Percentiles rank a stretch among this genome's conserved stretches.
These are phyloP conservation scores for Ispidina lecontei DNA, from an alignment of 2,797 vertebrate genomes.

Conservation along the genomic window DNA sequence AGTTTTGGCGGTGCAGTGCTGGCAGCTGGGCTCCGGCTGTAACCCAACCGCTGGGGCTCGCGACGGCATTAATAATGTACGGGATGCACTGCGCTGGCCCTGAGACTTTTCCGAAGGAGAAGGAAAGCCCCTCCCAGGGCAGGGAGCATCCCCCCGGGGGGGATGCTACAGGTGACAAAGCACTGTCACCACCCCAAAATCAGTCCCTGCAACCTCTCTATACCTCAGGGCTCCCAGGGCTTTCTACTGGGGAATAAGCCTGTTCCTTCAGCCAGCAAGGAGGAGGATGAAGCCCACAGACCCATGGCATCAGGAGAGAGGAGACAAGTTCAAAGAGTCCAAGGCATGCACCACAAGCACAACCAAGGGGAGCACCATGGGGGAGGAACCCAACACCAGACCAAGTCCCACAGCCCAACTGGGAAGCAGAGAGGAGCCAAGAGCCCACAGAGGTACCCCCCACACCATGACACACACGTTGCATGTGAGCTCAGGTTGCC, in stretches of 20 bases:
- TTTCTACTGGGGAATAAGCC: not conserved
- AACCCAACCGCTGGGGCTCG: constrained; percentile 86
- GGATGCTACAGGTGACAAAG: fast-evolving
- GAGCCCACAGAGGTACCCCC: fast-evolving
- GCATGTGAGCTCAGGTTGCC: fast-evolving
- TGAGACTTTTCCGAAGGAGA: constrained; percentile 81
- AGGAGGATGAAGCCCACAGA: not conserved
- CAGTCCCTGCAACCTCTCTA: fast-evolving
- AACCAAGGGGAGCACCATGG: fast-evolving
- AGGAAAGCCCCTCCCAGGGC: not conserved
- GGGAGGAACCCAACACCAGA: not conserved
- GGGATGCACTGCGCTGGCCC: constrained; percentile 83
- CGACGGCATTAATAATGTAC: constrained; percentile 89
- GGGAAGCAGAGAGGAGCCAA: not conserved
- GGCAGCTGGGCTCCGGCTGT: constrained; percentile 80
- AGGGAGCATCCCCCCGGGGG: not conserved
- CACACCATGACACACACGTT: fast-evolving
- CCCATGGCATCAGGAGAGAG: not conserved
- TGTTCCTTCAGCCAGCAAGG: fast-evolving
- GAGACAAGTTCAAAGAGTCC: not conserved
- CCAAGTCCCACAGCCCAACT: not conserved
- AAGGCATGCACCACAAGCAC: fast-evolving
- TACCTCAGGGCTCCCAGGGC: fast-evolving
- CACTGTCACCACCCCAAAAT: fast-evolving
- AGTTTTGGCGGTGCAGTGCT: constrained; percentile 76